Conservation (phyloP, 64 coral and sea anemone genomes). For the Exaiptasia diaphana region DNA sequence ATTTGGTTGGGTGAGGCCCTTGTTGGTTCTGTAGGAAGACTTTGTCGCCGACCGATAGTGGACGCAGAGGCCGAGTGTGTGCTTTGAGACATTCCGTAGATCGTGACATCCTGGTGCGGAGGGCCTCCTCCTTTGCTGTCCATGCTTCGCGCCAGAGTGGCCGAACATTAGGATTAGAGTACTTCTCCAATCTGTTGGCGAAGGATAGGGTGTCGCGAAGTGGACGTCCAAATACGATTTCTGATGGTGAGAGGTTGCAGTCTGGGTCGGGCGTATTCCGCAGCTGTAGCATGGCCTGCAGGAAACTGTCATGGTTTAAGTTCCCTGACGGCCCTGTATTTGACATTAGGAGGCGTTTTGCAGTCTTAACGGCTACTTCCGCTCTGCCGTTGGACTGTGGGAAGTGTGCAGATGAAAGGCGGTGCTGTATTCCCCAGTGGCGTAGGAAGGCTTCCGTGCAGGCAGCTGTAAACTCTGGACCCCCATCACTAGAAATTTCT, state of each 20-base stretch:
- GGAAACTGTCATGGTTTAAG: neutral
- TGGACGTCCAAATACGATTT: constrained; percentile 9
- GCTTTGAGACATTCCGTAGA: constrained; percentile 29
- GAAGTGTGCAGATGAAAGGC: constrained; percentile 34
- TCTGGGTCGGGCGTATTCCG: constrained; percentile 14
- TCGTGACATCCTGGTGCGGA: constrained; percentile 15
- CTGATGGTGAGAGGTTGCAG: constrained; percentile 11
- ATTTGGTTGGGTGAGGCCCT: neutral
- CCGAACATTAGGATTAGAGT: constrained; percentile 24
- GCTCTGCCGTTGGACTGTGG: constrained; percentile 58
- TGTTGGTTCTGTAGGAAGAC: constrained; percentile 18
- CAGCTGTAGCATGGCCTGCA: constrained; percentile 20
- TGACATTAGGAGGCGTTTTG: constrained; percentile 17
- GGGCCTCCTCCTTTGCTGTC: constrained; percentile 54
- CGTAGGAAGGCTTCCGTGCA: constrained; percentile 40
- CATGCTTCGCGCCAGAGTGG: constrained; percentile 51
- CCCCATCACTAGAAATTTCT: constrained; percentile 24
- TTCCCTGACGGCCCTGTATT: constrained; percentile 6
- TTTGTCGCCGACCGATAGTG: constrained; percentile 15
- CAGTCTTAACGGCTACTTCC: constrained; percentile 25
- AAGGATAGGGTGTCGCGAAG: constrained; percentile 1
- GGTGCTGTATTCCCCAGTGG: constrained; percentile 2
- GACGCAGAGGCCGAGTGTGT: constrained; percentile 31
- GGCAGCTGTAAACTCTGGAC: constrained; percentile 31
- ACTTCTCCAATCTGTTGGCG: constrained; percentile 34